Conservation (phyloP, 2,888 invertebrate genomes). For the Drosophila subsilvestris region DNA sequence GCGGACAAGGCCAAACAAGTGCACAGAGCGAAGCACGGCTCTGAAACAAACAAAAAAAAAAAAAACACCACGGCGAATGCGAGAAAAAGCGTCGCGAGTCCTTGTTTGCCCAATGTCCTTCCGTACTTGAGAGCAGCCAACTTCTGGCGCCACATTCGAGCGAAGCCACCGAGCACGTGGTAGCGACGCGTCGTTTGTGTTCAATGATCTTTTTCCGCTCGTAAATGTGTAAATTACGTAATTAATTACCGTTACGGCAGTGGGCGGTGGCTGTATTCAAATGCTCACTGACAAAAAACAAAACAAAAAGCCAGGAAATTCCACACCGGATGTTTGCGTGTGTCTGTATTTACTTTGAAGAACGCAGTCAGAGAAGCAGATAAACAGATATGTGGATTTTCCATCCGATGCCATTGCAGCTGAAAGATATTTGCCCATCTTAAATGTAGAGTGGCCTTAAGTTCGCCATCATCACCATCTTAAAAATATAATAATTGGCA, state of each 20-base stretch:
- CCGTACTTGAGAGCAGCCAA: constrained; percentile 4
- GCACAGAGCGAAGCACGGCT: constrained; percentile 25
- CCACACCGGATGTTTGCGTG: neutral
- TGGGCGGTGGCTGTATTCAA: constrained; percentile 45
- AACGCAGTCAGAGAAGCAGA: neutral
- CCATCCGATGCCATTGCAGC: neutral
- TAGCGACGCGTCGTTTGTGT: constrained; percentile 8
- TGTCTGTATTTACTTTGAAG: neutral
- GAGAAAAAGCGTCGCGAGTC: constrained; percentile 47
- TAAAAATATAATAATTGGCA: neutral
- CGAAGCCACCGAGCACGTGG: neutral
- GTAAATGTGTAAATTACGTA: constrained; percentile 73
- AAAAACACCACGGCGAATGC: constrained; percentile 31
- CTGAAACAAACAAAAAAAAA: constrained; percentile 15
- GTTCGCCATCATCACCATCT: neutral
- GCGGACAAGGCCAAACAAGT: constrained; percentile 58
- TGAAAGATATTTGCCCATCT: neutral
- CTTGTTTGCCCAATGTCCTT: constrained; percentile 30
- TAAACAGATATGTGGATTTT: neutral
- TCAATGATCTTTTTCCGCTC: constrained; percentile 43
- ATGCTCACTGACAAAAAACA: constrained; percentile 38
- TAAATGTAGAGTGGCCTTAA: no score
- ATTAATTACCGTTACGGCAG: constrained; percentile 76
- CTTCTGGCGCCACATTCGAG: constrained; percentile 7
- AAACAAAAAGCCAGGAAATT: neutral